phyloP scores from a whole-genome alignment of 2,888 invertebrate species.

The Tridacna gigas region DNA sequence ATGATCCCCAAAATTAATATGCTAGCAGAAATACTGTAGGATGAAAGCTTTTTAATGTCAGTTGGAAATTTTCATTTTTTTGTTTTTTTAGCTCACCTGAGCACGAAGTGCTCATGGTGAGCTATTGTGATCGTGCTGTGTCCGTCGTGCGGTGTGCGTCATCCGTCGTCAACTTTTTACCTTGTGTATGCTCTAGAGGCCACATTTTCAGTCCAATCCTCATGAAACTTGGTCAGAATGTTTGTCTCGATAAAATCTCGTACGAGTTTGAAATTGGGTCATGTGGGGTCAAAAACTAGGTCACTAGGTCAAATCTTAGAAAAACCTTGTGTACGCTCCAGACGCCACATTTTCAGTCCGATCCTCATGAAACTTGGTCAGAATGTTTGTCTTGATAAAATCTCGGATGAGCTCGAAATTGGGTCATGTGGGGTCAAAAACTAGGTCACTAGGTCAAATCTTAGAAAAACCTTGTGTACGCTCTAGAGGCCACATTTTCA shows the following conservation, averaged over 20 bases:
- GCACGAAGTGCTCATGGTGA: too few relatives aligned
- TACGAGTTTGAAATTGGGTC: background rate
- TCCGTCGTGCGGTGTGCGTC: too few relatives aligned
- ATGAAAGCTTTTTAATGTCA: too few relatives aligned
- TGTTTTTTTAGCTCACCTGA: too few relatives aligned
- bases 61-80: too few relatives aligned
- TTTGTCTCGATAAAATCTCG: background rate
- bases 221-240: background rate
- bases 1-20: too few relatives aligned
- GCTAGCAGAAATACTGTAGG: too few relatives aligned
- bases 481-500: background rate
- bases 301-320: background rate
- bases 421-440: background rate
- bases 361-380: background rate
- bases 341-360: background rate
- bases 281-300: background rate
- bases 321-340: background rate
- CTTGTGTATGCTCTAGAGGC: background rate
- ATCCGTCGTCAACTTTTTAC: too few relatives aligned
- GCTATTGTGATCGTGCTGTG: too few relatives aligned
- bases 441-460: too few relatives aligned
- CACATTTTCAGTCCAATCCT: background rate
- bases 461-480: background rate
- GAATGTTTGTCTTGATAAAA: background rate
- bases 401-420: background rate